phyloP scores from a whole-genome alignment of 2,888 invertebrate genomes.

The Minunthozetes semirufus region DNA sequence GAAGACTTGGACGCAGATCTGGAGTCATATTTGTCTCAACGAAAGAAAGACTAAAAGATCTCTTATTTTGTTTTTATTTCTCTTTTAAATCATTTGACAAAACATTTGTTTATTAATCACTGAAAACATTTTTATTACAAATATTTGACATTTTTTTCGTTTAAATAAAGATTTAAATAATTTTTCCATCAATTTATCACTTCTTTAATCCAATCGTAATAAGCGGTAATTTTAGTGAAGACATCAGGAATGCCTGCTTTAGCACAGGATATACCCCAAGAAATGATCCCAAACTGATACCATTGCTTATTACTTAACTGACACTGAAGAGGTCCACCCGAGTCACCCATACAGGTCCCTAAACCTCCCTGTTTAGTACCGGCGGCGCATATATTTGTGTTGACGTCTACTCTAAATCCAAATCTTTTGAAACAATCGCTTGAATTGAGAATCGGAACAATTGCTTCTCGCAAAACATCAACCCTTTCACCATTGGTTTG shows the following conservation, averaged over 20 bases:
- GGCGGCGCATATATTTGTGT: background rate
- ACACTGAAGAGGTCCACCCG: conserved; percentile 41
- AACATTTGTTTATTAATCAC: background rate
- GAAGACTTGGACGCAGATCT: conserved; percentile 14
- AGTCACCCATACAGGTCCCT: conserved; percentile 38
- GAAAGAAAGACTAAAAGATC: background rate
- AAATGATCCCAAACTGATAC: conserved; percentile 41
- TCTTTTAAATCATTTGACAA: background rate
- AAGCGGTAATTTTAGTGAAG: conserved; percentile 41
- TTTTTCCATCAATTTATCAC: background rate
- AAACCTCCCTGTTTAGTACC: background rate
- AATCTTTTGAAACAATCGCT: background rate
- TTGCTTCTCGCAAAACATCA: background rate
- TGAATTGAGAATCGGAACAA: background rate
- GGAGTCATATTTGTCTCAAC: background rate
- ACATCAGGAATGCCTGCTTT: conserved; percentile 40
- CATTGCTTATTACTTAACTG: conserved; percentile 16
- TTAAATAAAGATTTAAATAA: background rate
- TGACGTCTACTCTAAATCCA: background rate
- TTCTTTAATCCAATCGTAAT: conserved; percentile 40
- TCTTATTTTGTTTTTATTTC: background rate
- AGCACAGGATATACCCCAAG: conserved; percentile 41
- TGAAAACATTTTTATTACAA: background rate
- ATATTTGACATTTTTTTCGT: background rate
- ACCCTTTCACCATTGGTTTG: no score